Percentiles rank a stretch among this genome's conserved stretches.
Evolutionary conservation across 2,888 invertebrate genomes (phyloP).

Genomic region (Torymus tubicola): DNA sequence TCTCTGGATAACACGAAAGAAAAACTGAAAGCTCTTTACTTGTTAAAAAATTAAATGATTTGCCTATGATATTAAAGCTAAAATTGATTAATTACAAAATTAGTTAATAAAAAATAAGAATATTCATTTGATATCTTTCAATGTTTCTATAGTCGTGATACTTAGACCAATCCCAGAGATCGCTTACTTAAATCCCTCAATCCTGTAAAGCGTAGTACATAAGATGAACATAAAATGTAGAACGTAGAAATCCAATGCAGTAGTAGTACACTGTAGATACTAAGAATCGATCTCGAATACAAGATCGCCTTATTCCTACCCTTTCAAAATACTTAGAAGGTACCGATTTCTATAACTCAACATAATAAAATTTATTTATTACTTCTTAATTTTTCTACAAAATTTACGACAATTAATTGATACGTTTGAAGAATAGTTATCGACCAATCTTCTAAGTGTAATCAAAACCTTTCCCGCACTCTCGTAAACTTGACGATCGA

Average conservation of each 20-base stretch:
- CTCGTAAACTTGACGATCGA: constrained; percentile 51
- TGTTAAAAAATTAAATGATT: not conserved
- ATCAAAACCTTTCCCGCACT: constrained; percentile 23
- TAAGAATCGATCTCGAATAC: constrained; percentile 15
- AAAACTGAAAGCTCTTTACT: constrained; percentile 1
- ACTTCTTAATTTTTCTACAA: not conserved
- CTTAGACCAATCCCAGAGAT: constrained; percentile 24
- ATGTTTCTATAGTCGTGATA: constrained; percentile 25
- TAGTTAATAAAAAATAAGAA: not conserved
- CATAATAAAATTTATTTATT: not conserved
- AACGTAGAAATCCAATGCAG: constrained; percentile 25
- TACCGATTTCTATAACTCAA: not conserved
- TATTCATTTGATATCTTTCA: constrained; percentile 5
- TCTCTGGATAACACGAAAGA: constrained; percentile 30
- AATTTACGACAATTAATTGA: not conserved
- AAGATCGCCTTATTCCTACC: constrained; percentile 17
- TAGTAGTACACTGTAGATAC: constrained; percentile 21
- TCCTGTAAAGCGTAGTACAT: constrained; percentile 31
- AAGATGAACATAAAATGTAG: constrained; percentile 20
- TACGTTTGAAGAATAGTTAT: not conserved
- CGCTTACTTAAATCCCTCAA: constrained; percentile 12
- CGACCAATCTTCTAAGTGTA: not conserved
- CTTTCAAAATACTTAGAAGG: not conserved
- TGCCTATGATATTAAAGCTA: not conserved
- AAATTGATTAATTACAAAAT: not conserved